These are phyloP conservation scores for Eudorcas thomsonii DNA, from an alignment of 2,113 vertebrate species.

Conservation along the genomic window DNA sequence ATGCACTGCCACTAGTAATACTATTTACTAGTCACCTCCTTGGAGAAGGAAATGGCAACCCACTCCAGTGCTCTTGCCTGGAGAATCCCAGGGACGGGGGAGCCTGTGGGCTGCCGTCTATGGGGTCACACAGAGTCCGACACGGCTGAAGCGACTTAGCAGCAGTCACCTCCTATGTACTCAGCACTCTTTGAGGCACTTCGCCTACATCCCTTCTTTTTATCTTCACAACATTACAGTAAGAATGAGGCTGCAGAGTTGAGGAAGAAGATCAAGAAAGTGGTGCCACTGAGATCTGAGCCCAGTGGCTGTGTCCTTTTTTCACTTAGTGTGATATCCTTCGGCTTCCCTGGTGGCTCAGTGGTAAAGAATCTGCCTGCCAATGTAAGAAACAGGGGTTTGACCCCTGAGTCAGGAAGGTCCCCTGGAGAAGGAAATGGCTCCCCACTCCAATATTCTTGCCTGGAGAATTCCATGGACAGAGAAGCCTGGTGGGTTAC, in stretches of 20 bases:
- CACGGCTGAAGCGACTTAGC: no score
- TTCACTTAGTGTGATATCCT: background rate
- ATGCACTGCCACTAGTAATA: background rate
- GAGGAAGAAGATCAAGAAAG: background rate
- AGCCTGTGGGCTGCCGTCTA: no score
- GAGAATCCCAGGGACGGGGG: no score
- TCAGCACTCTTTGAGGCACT: background rate
- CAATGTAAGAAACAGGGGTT: background rate
- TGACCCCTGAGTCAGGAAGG: background rate
- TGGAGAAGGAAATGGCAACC: no score
- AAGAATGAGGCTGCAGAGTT: background rate
- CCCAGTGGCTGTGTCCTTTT: background rate
- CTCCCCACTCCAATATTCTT: background rate
- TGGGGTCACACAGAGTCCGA: no score
- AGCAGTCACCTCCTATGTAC: background rate
- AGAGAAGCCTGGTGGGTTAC: background rate
- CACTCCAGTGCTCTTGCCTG: no score
- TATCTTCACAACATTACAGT: background rate
- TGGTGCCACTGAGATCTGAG: background rate
- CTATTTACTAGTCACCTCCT: background rate
- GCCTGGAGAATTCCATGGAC: background rate
- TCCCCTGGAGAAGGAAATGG: background rate
- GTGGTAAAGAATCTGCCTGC: background rate
- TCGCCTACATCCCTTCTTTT: background rate
- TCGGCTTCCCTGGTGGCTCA: background rate